Percentiles rank a stretch among this genome's conserved stretches.
Conservation (phyloP, 1,140 invertebrate species). For the Ceratina japonica region DNA sequence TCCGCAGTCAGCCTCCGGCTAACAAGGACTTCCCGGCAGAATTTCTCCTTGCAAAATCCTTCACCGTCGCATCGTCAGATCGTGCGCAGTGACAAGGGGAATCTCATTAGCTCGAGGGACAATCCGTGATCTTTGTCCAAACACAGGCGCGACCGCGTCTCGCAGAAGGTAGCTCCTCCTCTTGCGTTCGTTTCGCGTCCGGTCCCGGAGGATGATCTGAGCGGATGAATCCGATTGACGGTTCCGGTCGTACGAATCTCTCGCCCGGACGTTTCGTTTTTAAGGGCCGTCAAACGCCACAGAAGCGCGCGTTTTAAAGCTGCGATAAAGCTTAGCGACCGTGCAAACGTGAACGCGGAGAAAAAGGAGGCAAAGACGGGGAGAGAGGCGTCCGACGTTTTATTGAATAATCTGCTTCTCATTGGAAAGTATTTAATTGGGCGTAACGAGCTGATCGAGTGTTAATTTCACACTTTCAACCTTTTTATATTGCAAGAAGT, state of each 20-base stretch:
- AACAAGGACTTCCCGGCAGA: conserved; percentile 59
- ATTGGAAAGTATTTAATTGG: not conserved
- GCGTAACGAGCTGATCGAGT: not conserved
- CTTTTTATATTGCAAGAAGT: no score
- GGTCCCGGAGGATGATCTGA: conserved; percentile 53
- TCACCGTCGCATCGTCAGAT: conserved; percentile 54
- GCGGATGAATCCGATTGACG: conserved; percentile 57
- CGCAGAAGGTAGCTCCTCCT: conserved; percentile 38
- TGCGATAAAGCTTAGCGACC: conserved; percentile 38
- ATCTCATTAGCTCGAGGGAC: conserved; percentile 62
- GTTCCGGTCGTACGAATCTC: conserved; percentile 33
- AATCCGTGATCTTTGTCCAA: conserved; percentile 64
- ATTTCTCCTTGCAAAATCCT: conserved; percentile 57
- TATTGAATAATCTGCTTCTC: not conserved
- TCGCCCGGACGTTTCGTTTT: conserved; percentile 39
- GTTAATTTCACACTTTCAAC: no score
- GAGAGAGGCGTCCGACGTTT: not conserved
- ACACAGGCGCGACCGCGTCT: conserved; percentile 48
- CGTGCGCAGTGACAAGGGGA: conserved; percentile 58
- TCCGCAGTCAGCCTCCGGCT: conserved; percentile 44
- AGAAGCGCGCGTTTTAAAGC: conserved; percentile 40
- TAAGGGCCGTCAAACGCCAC: conserved; percentile 47
- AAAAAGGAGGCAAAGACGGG: not conserved
- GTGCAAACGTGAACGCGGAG: conserved; percentile 26
- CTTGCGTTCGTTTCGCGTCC: conserved; percentile 39